Conservation (phyloP, 30 jellyfish, hydroid and myxozoan species). For the Aurelia aurita region DNA sequence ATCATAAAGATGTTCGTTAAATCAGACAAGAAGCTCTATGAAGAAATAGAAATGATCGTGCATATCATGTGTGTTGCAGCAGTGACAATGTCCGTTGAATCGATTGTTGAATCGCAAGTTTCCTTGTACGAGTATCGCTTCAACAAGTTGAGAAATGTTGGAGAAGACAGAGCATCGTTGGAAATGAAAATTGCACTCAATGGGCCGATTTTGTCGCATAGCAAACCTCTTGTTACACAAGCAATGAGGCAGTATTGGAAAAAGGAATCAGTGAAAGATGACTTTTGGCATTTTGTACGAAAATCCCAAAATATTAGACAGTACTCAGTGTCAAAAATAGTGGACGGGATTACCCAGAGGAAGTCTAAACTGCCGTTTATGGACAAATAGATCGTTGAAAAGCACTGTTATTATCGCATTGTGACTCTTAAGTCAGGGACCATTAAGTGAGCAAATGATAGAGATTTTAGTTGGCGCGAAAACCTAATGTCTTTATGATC, state of each 20-base stretch:
- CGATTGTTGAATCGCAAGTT: conserved; percentile 33
- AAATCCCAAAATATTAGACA: neutral
- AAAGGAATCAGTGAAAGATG: conserved; percentile 5
- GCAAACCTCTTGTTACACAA: neutral
- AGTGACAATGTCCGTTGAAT: conserved; percentile 35
- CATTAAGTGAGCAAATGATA: too few relatives aligned
- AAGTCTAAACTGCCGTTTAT: too few relatives aligned
- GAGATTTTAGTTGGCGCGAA: too few relatives aligned
- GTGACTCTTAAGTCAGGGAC: too few relatives aligned
- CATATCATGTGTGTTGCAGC: conserved; percentile 29
- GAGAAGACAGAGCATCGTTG: conserved; percentile 21
- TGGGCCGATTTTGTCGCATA: conserved; percentile 14
- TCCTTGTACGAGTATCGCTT: conserved; percentile 11
- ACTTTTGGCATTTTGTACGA: conserved; percentile 27
- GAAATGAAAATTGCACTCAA: conserved; percentile 28
- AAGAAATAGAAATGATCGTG: conserved; percentile 22
- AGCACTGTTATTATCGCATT: too few relatives aligned
- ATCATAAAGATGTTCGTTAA: conserved; percentile 2
- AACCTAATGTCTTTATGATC: too few relatives aligned
- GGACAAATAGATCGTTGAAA: too few relatives aligned
- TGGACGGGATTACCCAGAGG: too few relatives aligned
- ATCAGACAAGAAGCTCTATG: neutral
- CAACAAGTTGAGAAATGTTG: neutral
- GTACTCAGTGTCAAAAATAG: too few relatives aligned
- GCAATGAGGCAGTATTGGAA: conserved; percentile 21